Percentiles rank a stretch among this genome's conserved stretches.
phyloP scores from a whole-genome alignment of 2,113 vertebrate species.

The Chloroceryle aenea region DNA sequence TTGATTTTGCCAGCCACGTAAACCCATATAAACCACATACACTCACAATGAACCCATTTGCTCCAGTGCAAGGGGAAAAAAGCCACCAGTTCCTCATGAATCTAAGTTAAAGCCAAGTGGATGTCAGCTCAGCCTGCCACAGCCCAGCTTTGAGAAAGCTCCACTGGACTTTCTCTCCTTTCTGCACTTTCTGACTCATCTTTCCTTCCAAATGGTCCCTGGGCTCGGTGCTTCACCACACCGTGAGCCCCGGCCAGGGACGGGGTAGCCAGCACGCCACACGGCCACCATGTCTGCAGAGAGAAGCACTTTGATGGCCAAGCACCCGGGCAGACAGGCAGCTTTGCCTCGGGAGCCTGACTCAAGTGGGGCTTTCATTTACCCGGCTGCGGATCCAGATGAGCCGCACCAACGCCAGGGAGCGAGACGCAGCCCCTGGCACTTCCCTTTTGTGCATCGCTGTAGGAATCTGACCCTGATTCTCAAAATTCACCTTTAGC shows the following conservation, averaged over 20 bases:
- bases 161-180: neutral
- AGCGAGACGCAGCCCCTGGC: conserved; percentile 52
- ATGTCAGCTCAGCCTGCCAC: neutral
- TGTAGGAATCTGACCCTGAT: neutral
- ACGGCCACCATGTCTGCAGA: neutral
- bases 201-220: neutral
- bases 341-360: conserved; percentile 38
- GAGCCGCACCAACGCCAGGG: neutral
- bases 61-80: neutral
- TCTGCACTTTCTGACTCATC: neutral
- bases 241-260: accelerated
- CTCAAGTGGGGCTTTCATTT: conserved; percentile 43
- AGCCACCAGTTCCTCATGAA: neutral
- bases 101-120: neutral
- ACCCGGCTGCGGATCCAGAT: neutral
- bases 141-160: neutral
- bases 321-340: neutral
- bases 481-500: neutral
- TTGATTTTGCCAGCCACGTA: neutral
- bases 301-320: neutral
- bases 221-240: accelerated
- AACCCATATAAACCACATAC: too few relatives aligned
- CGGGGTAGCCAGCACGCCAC: neutral
- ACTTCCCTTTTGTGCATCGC: neutral
- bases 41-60: neutral